phyloP scores from a whole-genome alignment of 2,888 invertebrate genomes.

The Athalia circularis region DNA sequence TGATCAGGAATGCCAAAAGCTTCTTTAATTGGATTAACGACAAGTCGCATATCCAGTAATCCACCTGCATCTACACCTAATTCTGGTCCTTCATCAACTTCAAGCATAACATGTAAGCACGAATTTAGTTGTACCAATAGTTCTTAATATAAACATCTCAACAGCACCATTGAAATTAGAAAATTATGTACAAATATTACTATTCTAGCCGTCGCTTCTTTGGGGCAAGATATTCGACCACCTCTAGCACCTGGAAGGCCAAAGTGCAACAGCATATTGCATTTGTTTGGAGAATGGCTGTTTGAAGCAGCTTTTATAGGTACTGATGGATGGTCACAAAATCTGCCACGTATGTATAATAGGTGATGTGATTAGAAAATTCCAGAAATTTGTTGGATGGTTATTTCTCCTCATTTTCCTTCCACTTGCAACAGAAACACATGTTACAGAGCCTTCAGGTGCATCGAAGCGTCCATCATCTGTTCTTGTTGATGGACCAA shows the following conservation, averaged over 20 bases:
- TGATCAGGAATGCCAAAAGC: constrained; percentile 86
- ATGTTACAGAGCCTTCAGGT: constrained; percentile 66
- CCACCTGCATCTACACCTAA: constrained; percentile 82
- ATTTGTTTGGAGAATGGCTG: constrained; percentile 97
- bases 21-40: constrained; percentile 86
- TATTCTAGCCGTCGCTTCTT: constrained; percentile 79
- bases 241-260: constrained; percentile 87
- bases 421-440: constrained; percentile 42
- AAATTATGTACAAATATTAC: constrained; percentile 26
- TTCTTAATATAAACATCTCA: constrained; percentile 46
- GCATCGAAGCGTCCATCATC: constrained; percentile 80
- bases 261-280: constrained; percentile 95
- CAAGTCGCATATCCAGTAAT: constrained; percentile 82
- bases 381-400: constrained; percentile 37
- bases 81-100: constrained; percentile 82
- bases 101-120: constrained; percentile 80
- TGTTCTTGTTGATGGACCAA: constrained; percentile 81
- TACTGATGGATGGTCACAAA: constrained; percentile 79
- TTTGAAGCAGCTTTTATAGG: constrained; percentile 97
- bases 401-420: constrained; percentile 25
- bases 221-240: constrained; percentile 79
- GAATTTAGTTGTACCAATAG: constrained; percentile 25
- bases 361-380: background rate
- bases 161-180: constrained; percentile 25
- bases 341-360: constrained; percentile 75